Base-by-base conservation (phyloP, 2,888 invertebrate species). In the Nysson spinosus region DNA sequence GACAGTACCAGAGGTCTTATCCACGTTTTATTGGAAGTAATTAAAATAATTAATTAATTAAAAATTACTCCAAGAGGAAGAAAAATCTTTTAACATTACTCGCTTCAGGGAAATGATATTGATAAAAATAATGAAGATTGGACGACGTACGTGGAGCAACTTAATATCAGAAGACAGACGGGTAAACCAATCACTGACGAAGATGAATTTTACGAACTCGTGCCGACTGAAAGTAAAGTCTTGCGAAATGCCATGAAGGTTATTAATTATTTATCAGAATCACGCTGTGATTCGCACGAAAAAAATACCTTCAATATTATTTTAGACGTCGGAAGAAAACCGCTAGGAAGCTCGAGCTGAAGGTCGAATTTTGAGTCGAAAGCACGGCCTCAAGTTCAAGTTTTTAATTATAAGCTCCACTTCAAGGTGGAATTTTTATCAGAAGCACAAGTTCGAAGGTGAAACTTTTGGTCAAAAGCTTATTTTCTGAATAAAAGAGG, bases 1-100 rank as follows among this genome's bases (percentile, higher is more conserved):
- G 75, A 78, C 40, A 40, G 17, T 0, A 66, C 30, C 26, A 65
- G 19, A 58, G 80, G 79, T 2, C 67, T 80, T 2, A 35, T 80
- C 17, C 35, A 74, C 47, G 35, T 77, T 1, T 37, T 46, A 7
- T 3, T 79, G 17, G 69, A 78, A 71, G 80, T 78, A 69, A 57
- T 19, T 1, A 1, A 3, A 12, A 5, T 2, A 3, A 4, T 9
- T 1, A 6, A 6, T 1, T 20, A 0, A 4, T 4, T 1, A 0
- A 11, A 14, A 7, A 7, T 5, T 19, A 11, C 14, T 46, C 3
- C 28, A 9, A 2, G 26, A 0, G 5, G 6, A 7, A 4, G 5
- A 12, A 12, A 2, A 14, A 26, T 4, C 20, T 42, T 4, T 3
- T 6, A 4, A 40, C 4, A 4, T 16, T 26, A 3, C 3, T 7